Evolutionary conservation across 2,113 vertebrate species (phyloP).

Genomic region (Falcunculus frontatus): DNA sequence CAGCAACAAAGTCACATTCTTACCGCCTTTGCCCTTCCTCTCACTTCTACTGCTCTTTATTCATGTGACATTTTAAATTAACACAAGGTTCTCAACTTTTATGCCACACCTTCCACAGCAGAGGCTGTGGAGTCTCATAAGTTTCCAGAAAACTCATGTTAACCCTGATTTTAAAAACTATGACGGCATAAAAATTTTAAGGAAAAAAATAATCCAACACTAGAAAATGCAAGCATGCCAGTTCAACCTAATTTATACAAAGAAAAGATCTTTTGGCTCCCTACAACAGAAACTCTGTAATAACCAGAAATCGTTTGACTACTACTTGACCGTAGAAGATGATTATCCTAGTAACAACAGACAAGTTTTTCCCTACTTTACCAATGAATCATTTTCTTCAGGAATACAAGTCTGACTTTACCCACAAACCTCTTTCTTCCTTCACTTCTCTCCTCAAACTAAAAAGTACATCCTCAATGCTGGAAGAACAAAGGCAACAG

Average conservation of each 20-base stretch:
- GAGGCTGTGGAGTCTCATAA: not conserved
- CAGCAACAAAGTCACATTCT: slow-evolving; percentile 27
- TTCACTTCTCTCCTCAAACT: not conserved
- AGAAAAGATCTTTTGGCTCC: not conserved
- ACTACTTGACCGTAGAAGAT: not conserved
- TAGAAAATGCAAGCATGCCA: not conserved
- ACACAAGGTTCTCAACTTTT: not conserved
- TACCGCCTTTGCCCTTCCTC: not conserved
- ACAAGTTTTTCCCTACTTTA: not conserved
- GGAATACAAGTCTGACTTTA: not conserved
- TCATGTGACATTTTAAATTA: not conserved
- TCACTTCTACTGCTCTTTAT: not conserved
- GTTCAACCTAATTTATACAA: not conserved
- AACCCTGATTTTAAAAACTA: not conserved
- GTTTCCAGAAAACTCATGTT: not conserved
- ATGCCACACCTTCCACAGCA: not conserved
- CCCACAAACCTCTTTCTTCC: not conserved
- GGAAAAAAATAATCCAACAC: not conserved
- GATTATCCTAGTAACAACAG: not conserved
- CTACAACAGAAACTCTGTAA: not conserved
- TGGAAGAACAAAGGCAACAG: not conserved
- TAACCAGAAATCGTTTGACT: not conserved
- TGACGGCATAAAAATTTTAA: not conserved
- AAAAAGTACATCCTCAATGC: not conserved
- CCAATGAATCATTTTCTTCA: not conserved